Percentiles rank a stretch among this genome's conserved stretches.
Conservation (phyloP, 2,888 invertebrate genomes). For the Dioctria linearis region DNA sequence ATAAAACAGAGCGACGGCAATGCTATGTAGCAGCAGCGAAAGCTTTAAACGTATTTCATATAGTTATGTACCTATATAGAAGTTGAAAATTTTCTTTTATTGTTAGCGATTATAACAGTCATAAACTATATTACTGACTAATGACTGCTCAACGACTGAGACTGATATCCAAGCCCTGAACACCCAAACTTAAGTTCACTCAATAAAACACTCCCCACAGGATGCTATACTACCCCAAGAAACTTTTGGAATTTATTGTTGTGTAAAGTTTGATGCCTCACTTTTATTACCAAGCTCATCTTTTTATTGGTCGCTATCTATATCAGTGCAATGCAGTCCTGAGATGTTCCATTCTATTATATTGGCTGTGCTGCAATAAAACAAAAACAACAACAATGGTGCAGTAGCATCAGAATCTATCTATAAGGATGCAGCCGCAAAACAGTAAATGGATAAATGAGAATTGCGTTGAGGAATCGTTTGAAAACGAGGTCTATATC, state of each 20-base stretch:
- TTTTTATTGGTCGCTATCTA: constrained; percentile 36
- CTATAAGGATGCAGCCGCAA: background rate
- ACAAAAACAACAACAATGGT: background rate
- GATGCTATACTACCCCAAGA: background rate
- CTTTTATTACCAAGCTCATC: constrained; percentile 34
- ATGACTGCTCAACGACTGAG: constrained; percentile 3
- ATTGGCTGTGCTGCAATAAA: no score
- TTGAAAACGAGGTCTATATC: constrained; percentile 31
- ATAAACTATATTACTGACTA: no score
- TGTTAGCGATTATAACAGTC: background rate
- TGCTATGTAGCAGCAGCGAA: background rate
- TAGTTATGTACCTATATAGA: constrained; percentile 20
- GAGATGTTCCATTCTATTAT: constrained; percentile 10
- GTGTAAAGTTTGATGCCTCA: constrained; percentile 1
- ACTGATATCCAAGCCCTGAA: background rate
- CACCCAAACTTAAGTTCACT: background rate
- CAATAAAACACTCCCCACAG: background rate
- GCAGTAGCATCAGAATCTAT: background rate
- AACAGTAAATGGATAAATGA: constrained; percentile 2
- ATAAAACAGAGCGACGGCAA: background rate
- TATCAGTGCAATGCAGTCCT: no score
- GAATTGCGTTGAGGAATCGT: constrained; percentile 30
- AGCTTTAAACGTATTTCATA: background rate
- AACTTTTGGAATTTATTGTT: constrained; percentile 11
- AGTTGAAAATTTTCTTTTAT: constrained; percentile 22